Evolutionary conservation across 53 echinoderm and acorn worm species (phyloP).

Genomic region (Echinarachnius parma): DNA sequence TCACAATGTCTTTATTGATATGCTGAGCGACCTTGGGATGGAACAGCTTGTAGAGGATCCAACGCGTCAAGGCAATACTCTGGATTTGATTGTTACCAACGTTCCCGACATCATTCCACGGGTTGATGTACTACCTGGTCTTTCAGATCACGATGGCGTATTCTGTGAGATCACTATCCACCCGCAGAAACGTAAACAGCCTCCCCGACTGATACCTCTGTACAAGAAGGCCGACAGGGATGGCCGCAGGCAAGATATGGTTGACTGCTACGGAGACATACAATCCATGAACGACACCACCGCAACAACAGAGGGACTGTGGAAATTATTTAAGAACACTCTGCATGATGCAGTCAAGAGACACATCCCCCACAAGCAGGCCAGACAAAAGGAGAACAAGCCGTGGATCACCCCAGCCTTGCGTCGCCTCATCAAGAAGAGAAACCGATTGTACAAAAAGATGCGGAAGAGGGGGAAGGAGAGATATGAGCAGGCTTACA

Average conservation of each 20-base stretch:
- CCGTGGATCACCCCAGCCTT: not conserved
- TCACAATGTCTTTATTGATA: conserved; percentile 15
- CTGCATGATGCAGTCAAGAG: conserved; percentile 8
- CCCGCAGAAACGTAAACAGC: not conserved
- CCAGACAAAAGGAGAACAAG: not conserved
- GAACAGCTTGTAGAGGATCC: conserved; percentile 1
- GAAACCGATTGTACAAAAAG: conserved; percentile 6
- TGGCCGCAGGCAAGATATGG: not conserved
- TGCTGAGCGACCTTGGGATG: conserved; percentile 24
- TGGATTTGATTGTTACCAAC: conserved; percentile 13
- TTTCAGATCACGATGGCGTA: not conserved
- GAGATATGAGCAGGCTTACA: not conserved
- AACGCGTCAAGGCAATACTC: not conserved
- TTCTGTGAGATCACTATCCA: conserved; percentile 12
- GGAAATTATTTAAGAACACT: conserved; percentile 9
- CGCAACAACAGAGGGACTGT: not conserved
- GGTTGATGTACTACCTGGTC: conserved; percentile 1
- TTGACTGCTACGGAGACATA: not conserved
- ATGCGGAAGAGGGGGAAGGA: not conserved
- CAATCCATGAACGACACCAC: not conserved
- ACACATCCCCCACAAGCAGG: conserved; percentile 10
- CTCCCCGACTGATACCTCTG: not conserved
- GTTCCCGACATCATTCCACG: not conserved
- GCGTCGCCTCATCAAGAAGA: not conserved
- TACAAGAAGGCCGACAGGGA: conserved; percentile 9